Evolutionary conservation across 2,888 invertebrate genomes (phyloP).

Genomic region (Petrolisthes cinctipes): DNA sequence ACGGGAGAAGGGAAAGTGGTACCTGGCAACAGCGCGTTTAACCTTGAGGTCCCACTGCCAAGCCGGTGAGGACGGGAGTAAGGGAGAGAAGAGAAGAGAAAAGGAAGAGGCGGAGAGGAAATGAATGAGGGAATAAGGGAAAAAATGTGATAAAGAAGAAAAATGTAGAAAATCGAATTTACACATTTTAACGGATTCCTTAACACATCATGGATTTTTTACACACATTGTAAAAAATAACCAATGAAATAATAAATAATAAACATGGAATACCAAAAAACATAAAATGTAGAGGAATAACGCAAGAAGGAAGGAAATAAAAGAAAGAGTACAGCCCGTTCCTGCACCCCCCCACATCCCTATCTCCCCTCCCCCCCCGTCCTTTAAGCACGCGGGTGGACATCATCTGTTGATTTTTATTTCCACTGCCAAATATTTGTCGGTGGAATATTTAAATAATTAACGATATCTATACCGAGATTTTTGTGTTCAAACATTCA

Average conservation of each 20-base stretch:
- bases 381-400: conserved; percentile 54
- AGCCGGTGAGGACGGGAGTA: conserved; percentile 45
- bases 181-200: neutral
- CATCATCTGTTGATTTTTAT: conserved; percentile 59
- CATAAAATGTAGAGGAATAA: neutral
- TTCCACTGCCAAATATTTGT: conserved; percentile 21
- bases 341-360: conserved; percentile 16
- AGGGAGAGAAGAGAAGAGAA: conserved; percentile 16
- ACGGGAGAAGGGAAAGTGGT: conserved; percentile 21
- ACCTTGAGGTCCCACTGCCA: conserved; percentile 61
- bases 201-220: neutral
- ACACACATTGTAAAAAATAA: neutral
- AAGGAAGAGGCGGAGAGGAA: conserved; percentile 42
- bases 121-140: conserved; percentile 49
- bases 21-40: conserved; percentile 49
- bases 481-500: conserved; percentile 14
- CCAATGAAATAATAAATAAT: neutral
- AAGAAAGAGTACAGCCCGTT: conserved; percentile 38
- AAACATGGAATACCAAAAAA: neutral
- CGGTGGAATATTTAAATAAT: neutral
- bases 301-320: conserved; percentile 26
- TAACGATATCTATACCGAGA: neutral
- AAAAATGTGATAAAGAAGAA: conserved; percentile 48
- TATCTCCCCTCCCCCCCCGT: conserved; percentile 37
- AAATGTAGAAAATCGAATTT: conserved; percentile 5